phyloP scores from a whole-genome alignment of 1,140 invertebrate genomes.

The Brevipalpus yothersi region DNA sequence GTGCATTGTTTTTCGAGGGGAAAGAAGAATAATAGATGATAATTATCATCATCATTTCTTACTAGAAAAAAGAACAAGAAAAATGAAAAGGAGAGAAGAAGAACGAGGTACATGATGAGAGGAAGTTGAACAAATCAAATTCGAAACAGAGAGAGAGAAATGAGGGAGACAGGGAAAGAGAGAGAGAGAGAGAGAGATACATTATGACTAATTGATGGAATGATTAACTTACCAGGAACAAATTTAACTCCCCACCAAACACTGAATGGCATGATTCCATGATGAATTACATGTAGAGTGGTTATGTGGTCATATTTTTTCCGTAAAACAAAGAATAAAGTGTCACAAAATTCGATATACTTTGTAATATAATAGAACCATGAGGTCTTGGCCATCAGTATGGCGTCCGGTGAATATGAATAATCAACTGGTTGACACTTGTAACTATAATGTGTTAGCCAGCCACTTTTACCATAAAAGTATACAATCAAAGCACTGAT shows the following conservation, averaged over 20 bases:
- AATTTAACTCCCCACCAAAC: slow-evolving; percentile 6
- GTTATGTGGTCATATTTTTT: slow-evolving; percentile 66
- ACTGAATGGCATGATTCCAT: slow-evolving; percentile 26
- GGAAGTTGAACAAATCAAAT: no score
- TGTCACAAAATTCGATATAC: slow-evolving; percentile 15
- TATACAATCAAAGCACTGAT: slow-evolving; percentile 10
- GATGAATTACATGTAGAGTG: slow-evolving; percentile 72
- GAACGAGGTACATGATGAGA: no score
- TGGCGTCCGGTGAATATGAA: slow-evolving; percentile 12
- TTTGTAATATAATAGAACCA: slow-evolving; percentile 31
- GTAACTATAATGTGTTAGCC: slow-evolving; percentile 14
- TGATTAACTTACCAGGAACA: neutral
- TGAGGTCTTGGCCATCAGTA: slow-evolving; percentile 29
- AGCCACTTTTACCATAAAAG: slow-evolving; percentile 12
- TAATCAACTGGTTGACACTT: slow-evolving; percentile 16
- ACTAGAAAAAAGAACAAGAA: no score
- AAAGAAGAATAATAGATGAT: no score
- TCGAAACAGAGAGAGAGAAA: no score
- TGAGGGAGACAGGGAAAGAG: no score
- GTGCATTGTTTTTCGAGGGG: no score
- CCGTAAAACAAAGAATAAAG: slow-evolving; percentile 10
- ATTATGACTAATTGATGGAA: no score
- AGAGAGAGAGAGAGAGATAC: no score
- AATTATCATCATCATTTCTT: no score
- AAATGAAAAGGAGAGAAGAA: no score